These are phyloP conservation scores for Coendou prehensilis DNA, from an alignment of 2,797 vertebrate species.

Conservation along the genomic window DNA sequence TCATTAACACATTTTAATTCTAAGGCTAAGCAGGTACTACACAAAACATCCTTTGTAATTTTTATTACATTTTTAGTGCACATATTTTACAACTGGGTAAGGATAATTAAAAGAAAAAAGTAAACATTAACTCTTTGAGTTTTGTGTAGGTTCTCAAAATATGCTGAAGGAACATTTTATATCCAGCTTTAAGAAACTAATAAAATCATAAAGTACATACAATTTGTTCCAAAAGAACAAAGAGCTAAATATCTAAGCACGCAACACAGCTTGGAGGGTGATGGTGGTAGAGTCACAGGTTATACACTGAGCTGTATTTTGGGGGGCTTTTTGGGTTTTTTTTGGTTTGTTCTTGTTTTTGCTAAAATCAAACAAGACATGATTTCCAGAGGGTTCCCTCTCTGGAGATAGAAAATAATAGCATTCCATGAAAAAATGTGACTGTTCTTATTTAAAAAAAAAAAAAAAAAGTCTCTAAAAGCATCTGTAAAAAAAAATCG, in stretches of 20 bases:
- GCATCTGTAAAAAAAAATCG: background rate
- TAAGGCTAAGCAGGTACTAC: slow-evolving; percentile 35
- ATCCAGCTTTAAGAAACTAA: slow-evolving; percentile 12
- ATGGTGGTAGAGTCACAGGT: background rate
- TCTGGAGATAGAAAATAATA: slow-evolving; percentile 56
- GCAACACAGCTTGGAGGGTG: background rate
- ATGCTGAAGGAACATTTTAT: background rate
- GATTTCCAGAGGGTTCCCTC: background rate
- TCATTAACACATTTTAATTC: slow-evolving; percentile 47
- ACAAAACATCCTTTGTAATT: slow-evolving; percentile 19
- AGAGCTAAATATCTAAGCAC: background rate
- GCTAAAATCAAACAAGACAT: background rate
- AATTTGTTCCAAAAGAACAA: slow-evolving; percentile 4
- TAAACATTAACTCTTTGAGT: slow-evolving; percentile 32
- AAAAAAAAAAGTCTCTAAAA: slow-evolving; percentile 44
- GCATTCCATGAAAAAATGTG: slow-evolving; percentile 51
- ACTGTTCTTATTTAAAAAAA: background rate
- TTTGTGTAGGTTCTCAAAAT: background rate
- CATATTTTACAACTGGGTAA: slow-evolving; percentile 12
- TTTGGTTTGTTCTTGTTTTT: background rate
- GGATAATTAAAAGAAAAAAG: slow-evolving; percentile 31
- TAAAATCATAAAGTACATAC: background rate
- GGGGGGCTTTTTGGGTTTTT: too few relatives aligned
- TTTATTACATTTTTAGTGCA: slow-evolving; percentile 11
- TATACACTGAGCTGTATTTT: background rate